These are phyloP conservation scores for Crocuta crocuta DNA, from an alignment of 2,113 vertebrate genomes.

Conservation along the genomic window DNA sequence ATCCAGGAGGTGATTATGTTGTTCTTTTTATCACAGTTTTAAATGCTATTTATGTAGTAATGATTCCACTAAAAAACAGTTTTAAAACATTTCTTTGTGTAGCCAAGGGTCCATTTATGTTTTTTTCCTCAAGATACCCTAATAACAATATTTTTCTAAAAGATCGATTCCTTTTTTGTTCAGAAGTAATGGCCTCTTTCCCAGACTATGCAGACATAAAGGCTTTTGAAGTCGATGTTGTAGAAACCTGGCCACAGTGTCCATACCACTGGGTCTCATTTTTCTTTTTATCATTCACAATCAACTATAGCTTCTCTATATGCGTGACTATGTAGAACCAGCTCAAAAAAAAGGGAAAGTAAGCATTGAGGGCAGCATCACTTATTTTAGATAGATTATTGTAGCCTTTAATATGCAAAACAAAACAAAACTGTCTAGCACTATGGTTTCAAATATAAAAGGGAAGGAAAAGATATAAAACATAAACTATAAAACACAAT, in stretches of 20 bases:
- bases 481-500: constrained; percentile 84
- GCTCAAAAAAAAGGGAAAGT: constrained; percentile 78
- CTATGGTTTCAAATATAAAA: constrained; percentile 82
- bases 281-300: constrained; percentile 83
- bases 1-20: background rate
- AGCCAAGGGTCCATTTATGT: constrained; percentile 35
- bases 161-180: constrained; percentile 65
- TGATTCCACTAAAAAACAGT: constrained; percentile 10
- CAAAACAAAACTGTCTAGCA: constrained; percentile 76
- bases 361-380: constrained; percentile 80
- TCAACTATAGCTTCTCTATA: constrained; percentile 84
- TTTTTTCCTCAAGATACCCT: background rate
- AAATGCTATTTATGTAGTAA: constrained; percentile 24
- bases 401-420: constrained; percentile 86
- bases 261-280: constrained; percentile 82
- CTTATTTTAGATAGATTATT: constrained; percentile 84
- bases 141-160: constrained; percentile 68
- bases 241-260: constrained; percentile 82
- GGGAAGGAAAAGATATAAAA: constrained; percentile 81
- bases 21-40: constrained; percentile 53
- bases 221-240: constrained; percentile 72
- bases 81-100: constrained; percentile 50
- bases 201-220: constrained; percentile 83
- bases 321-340: constrained; percentile 78
- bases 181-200: constrained; percentile 82